These are phyloP conservation scores for Ramphastos sulfuratus DNA, from an alignment of 2,113 vertebrate species.

Conservation along the genomic window DNA sequence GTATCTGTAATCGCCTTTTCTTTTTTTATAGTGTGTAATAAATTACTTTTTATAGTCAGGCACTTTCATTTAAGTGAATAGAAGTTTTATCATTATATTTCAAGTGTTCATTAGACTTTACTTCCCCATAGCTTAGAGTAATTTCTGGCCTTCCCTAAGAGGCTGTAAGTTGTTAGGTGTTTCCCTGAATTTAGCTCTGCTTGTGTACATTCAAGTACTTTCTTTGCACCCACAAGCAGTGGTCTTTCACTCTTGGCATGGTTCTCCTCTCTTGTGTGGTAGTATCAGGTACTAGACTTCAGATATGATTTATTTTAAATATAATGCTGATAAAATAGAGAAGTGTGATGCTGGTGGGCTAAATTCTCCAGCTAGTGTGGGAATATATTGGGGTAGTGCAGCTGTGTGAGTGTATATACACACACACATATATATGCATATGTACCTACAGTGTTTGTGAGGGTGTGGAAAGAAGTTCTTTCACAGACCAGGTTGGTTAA, in stretches of 20 bases:
- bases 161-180: not conserved
- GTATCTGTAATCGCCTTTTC: conserved; percentile 37
- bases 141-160: conserved; percentile 12
- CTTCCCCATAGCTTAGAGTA: not conserved
- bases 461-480: not conserved
- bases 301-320: not conserved
- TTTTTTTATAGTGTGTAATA: not conserved
- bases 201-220: not conserved
- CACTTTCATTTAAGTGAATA: conserved; percentile 33
- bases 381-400: not conserved
- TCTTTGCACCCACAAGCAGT: not conserved
- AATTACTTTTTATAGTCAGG: conserved; percentile 44
- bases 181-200: not conserved
- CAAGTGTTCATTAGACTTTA: conserved; percentile 13
- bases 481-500: not conserved
- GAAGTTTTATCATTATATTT: conserved; percentile 25
- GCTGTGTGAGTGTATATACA: not conserved
- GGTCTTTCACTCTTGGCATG: not conserved
- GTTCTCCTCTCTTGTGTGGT: not conserved
- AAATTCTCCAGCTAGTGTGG: not conserved
- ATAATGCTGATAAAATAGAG: not conserved
- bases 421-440: not conserved
- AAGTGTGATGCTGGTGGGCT: not conserved
- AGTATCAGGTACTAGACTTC: not conserved
- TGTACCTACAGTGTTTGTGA: not conserved